Evolutionary conservation across 2,888 invertebrate species (phyloP), one percentile per base, ranked within the genome.

Genomic region (Cataglyphis livida): DNA sequence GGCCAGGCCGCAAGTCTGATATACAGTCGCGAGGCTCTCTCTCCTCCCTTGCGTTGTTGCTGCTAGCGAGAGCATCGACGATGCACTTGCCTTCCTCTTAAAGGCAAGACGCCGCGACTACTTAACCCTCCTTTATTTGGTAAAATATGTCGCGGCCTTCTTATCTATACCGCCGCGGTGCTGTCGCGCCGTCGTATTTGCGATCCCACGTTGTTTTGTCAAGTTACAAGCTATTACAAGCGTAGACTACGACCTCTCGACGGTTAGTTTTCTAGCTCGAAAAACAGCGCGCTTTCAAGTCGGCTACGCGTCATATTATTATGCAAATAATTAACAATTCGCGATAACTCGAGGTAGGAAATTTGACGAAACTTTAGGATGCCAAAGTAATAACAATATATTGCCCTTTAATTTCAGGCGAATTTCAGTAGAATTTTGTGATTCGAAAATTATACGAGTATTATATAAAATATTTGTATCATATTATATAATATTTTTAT

Each of bases 1-100:
- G 87, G 82, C 62, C 79, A 62, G 41, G 78, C 84, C 85, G 81
- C 88, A 76, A 41, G 41, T 10, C 76, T 68, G 86, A 89, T 89
- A 73, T 81, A 76, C 83, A 82, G 75, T 62, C 59, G 54, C n/a
- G 44, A 71, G 57, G 66, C 38, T 41, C 41, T 41, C 41, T 41
- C 10, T 10, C 10, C 41, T 21, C 25, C 51, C 57, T 28, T 10
- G 25, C 15, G 48, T 10, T 9, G 81, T 41, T 48, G 18, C n/a
- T 18, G 68, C 68, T 44, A 9, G 57, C 28, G 48, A 18, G 48
- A 18, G 48, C 54, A 64, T 35, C 35, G 75, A 75, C 12, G 75
- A 62, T 66, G 75, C 75, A 38, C 66, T 35, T 18, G 35, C 41
- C 0, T 10, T 3, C 12, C 44, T 1, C 44, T 44, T 44, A 3